Conservation (phyloP, 1,140 invertebrate genomes). For the Drosophila funebris region DNA sequence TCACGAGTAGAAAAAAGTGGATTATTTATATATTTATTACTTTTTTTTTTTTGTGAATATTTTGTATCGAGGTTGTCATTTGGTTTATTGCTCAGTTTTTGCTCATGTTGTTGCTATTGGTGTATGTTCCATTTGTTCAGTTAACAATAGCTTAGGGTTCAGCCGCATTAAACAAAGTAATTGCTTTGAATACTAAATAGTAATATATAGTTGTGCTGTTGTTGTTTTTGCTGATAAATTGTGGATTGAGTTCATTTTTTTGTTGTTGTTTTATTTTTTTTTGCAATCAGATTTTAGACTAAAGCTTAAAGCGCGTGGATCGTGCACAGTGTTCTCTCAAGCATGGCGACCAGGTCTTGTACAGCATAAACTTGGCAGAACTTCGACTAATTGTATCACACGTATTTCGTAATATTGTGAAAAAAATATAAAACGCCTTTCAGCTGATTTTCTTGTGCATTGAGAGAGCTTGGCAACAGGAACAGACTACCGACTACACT, state of each 20-base stretch:
- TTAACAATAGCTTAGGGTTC: constrained; percentile 51
- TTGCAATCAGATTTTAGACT: constrained; percentile 27
- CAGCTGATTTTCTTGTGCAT: no score
- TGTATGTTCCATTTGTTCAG: constrained; percentile 33
- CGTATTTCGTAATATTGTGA: not conserved
- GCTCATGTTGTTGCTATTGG: constrained; percentile 12
- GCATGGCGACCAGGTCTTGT: no score
- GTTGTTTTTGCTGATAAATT: not conserved
- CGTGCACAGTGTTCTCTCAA: constrained; percentile 12
- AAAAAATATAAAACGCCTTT: no score
- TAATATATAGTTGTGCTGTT: constrained; percentile 6
- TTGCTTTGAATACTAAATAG: constrained; percentile 33
- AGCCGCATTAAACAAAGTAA: constrained; percentile 68
- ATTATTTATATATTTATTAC: not conserved
- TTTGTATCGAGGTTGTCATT: constrained; percentile 25
- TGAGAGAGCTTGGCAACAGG: no score
- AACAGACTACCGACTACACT: no score
- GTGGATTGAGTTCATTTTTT: constrained; percentile 4
- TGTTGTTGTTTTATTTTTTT: constrained; percentile 10
- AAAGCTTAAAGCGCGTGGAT: constrained; percentile 15
- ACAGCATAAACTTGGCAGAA: not conserved
- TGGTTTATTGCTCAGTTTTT: constrained; percentile 14
- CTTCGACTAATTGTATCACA: not conserved
- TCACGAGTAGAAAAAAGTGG: not conserved
- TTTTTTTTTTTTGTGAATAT: not conserved